Evolutionary conservation across 2,797 vertebrate species (phyloP), one percentile per base, ranked within the genome.

Genomic region (Dermochelys coriacea): DNA sequence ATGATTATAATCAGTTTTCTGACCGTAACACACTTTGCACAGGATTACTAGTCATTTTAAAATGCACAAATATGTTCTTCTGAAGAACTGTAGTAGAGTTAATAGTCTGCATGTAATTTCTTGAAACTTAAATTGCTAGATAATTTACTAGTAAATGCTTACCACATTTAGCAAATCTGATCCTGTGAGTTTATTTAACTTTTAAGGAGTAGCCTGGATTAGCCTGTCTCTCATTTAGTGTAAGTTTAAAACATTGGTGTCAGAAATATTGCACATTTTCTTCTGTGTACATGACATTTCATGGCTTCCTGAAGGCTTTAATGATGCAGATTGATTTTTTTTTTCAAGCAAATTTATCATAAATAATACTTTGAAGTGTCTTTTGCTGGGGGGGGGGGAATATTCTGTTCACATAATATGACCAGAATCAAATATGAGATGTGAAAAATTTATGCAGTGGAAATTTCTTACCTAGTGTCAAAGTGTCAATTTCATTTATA

Each of bases 391-490:
- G 37, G 31, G 45, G 84, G 55, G n/a, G 41, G 21, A 25, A 9
- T 5, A 78, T 77, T 64, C 47, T 45, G 50, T 47, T n/a, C 47
- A 71, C 77, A 64, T 52, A 2, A 0, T 37, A 27, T 9, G 8
- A 18, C 19, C 29, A 18, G 0, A 27, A 49, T 19, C 80, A 25
- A 2, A 1, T 57, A 18, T 86, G 61, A 86, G 52, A 34, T 78
- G 15, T 71, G 61, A 87, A 87, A 94, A 89, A 95, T 86, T 82
- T 77, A 94, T 90, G 29, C 54, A 81, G 3, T 47, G 51, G 55
- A 86, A 79, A 85, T 90, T 37, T 90, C 57, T 71, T 93, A 47
- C 12, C 1, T 54, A 25, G 59, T 11, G 41, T 92, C 23, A 57
- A 80, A 82, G 18, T 79, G 91, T 68, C 93, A 59, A 6, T 93